Conservation (phyloP, 2,113 vertebrate genomes). For the Burhinus bistriatus region DNA sequence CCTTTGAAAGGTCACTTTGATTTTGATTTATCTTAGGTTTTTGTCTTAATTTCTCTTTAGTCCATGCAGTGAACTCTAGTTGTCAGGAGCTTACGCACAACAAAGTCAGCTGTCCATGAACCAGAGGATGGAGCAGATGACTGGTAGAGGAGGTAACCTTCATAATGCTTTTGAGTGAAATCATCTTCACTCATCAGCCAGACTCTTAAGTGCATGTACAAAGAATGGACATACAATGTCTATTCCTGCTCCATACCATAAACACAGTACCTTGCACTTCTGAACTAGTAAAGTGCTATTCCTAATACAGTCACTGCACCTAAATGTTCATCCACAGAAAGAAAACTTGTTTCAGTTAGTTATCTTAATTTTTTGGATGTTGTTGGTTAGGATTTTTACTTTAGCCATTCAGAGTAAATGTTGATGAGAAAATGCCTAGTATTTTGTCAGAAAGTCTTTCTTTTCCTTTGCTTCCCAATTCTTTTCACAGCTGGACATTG, state of each 20-base stretch:
- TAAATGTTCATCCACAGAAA: not conserved
- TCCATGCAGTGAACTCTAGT: not conserved
- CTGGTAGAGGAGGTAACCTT: not conserved
- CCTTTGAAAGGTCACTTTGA: not conserved
- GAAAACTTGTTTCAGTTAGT: not conserved
- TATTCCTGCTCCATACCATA: not conserved
- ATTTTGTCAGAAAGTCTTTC: not conserved
- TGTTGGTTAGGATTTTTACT: not conserved
- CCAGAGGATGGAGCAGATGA: not conserved
- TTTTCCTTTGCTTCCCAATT: not conserved
- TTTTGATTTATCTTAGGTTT: not conserved
- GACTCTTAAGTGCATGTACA: not conserved
- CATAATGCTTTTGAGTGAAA: not conserved
- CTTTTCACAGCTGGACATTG: not conserved
- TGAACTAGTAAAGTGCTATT: not conserved
- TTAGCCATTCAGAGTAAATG: not conserved
- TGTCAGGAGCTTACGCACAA: not conserved
- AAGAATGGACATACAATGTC: not conserved
- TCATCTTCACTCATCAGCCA: not conserved
- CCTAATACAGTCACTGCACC: not conserved
- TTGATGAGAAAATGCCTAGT: not conserved
- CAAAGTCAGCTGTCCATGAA: not conserved
- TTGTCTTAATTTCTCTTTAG: not conserved
- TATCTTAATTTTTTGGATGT: not conserved
- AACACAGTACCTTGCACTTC: not conserved